Conservation (phyloP, 2,888 invertebrate species). For the Pseudolycoriella hygida region DNA sequence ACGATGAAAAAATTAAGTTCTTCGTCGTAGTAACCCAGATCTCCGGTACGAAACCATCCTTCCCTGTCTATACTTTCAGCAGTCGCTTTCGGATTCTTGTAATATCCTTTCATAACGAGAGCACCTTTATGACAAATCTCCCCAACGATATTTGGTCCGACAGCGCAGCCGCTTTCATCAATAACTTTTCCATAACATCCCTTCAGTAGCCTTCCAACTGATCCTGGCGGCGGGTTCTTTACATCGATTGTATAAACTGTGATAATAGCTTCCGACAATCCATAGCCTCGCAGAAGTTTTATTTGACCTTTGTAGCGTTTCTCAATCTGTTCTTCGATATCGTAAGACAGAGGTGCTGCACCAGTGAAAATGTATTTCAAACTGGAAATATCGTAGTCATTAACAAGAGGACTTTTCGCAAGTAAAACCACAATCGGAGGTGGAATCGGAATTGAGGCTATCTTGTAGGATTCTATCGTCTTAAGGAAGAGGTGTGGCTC, state of each 20-base stretch:
- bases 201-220: slow-evolving; percentile 45
- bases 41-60: slow-evolving; percentile 65
- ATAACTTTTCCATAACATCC: slow-evolving; percentile 43
- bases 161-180: slow-evolving; percentile 40
- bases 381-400: slow-evolving; percentile 55
- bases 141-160: slow-evolving; percentile 51
- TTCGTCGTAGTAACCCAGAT: slow-evolving; percentile 64
- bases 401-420: slow-evolving; percentile 61
- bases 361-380: slow-evolving; percentile 54
- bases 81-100: slow-evolving; percentile 49
- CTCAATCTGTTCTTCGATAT: slow-evolving; percentile 39
- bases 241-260: slow-evolving; percentile 29
- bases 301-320: slow-evolving; percentile 26
- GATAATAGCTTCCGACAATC: slow-evolving; percentile 58
- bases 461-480: too few species aligned
- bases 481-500: too few species aligned
- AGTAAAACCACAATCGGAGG: slow-evolving; percentile 73
- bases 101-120: slow-evolving; percentile 69
- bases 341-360: slow-evolving; percentile 64
- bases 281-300: slow-evolving; percentile 53
- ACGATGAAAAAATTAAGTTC: slow-evolving; percentile 45
- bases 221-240: slow-evolving; percentile 34
- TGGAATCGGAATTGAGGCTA: slow-evolving; percentile 35
- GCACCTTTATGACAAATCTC: slow-evolving; percentile 74
- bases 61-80: slow-evolving; percentile 43